Base-by-base conservation (phyloP, 2,888 invertebrate species). In the Oxyteleia sp. region DNA sequence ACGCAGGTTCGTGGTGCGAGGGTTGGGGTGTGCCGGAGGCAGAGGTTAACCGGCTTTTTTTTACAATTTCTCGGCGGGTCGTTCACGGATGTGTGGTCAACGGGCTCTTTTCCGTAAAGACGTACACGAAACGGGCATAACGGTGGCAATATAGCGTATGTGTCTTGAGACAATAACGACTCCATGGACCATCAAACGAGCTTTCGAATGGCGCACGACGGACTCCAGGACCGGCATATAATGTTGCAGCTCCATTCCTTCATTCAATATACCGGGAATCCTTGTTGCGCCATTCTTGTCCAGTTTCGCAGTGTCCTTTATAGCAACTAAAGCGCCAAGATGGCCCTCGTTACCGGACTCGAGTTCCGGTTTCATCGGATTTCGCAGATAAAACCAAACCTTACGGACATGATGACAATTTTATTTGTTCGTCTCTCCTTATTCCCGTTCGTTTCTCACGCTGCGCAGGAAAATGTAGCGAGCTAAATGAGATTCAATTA, bases 11-110 rank as follows among this genome's bases (percentile, higher is more conserved):
- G n/a, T n/a, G n/a, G n/a, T n/a, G n/a, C n/a, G n/a, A n/a, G n/a
- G n/a, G n/a, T n/a, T n/a, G n/a, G n/a, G 15, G 16, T 7, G 8
- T 23, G 15, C n/a, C n/a, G 41, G 64, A 41, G 51, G 45, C 53
- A 20, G 41, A 63, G 43, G 47, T 41, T 64, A 66, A 29, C 51
- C 55, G 63, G 81, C 71, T 78, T 86, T 89, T 90, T 92, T 91
- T 90, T 90, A 91, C 89, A 91, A 91, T 92, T 91, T 91, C 89
- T 87, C 72, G 74, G 84, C 59, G 82, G 68, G 88, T 88, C 88
- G 90, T 93, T 92, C 92, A 91, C 90, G 90, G 86, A 90, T 89
- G 89, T 89, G 90, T 90, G 93, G 91, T 91, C 92, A 92, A 90
- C 89, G 89, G 83, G 80, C 83, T 86, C 85, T 74, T 80, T 85